These are phyloP conservation scores for Drosophila ercepeae DNA, from an alignment of 1,140 invertebrate species.

Conservation along the genomic window DNA sequence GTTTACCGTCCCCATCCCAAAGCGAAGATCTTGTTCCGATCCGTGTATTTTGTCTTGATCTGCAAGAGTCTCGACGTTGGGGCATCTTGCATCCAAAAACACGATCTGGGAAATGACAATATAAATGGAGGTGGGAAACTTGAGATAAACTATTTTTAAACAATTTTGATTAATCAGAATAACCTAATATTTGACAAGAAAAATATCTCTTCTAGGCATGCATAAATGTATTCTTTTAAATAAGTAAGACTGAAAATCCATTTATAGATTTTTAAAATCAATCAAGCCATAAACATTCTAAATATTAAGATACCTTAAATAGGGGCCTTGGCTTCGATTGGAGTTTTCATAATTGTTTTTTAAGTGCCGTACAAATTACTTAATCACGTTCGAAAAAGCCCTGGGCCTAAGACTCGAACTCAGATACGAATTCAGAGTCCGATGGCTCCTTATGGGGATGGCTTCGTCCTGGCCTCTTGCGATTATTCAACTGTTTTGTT, in stretches of 20 bases:
- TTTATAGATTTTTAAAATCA: not conserved
- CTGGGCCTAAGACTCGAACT: not conserved
- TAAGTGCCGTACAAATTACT: conserved; percentile 71
- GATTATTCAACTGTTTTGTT: conserved; percentile 79
- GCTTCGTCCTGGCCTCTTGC: conserved; percentile 37
- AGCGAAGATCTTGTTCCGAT: conserved; percentile 66
- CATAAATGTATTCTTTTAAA: conserved; percentile 1
- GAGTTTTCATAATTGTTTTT: conserved; percentile 67
- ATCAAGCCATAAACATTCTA: conserved; percentile 13
- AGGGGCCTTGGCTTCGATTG: conserved; percentile 9
- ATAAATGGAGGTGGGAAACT: not conserved
- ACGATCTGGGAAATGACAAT: conserved; percentile 39
- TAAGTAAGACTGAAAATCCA: not conserved
- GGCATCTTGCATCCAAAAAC: conserved; percentile 19
- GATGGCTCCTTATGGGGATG: conserved; percentile 6
- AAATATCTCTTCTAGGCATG: too few relatives aligned
- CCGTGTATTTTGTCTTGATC: conserved; percentile 60
- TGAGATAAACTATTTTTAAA: not conserved
- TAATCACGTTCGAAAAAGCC: conserved; percentile 57
- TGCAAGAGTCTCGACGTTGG: conserved; percentile 43
- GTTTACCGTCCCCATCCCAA: not conserved
- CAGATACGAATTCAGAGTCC: not conserved
- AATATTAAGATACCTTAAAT: not conserved
- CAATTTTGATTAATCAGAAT: not conserved
- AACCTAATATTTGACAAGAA: not conserved